Evolutionary conservation across 2,888 invertebrate genomes (phyloP), one percentile per base, ranked within the genome.

Genomic region (Euproctis similis): DNA sequence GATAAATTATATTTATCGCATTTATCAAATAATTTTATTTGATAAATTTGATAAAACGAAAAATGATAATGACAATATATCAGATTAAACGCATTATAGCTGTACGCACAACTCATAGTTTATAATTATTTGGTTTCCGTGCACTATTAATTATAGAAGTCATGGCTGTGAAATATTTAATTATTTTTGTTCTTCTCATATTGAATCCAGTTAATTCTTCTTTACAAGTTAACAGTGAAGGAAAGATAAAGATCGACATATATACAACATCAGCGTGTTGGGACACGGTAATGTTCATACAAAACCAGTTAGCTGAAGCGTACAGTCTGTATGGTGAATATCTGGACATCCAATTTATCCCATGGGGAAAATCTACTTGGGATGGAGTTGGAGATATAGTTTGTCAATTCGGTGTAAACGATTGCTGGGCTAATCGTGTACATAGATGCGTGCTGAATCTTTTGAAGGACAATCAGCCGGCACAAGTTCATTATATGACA

Each of bases 361-460:
- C 81, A 1, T 85, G 85, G 85, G 85, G 84, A 8, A 70, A 73
- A 29, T 71, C 77, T 0, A 9, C 9, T 1, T 50, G 66, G 21
- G 43, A 72, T 13, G 72, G 64, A n/a, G 28, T 18, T 2, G 26
- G 24, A 8, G 5, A 10, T 2, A 36, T 75, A 7, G 37, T 30
- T 1, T 85, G 85, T 30, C 71, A 73, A 28, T 76, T 75, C 12
- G 59, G 59, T 2, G 31, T 4, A 0, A 45, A 46, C 17, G 82
- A 82, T 34, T 85, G 85, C 42, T 77, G 66, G 62, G 80, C 81
- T 0, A 85, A 85, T 28, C 64, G 75, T 5, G 39, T 75, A 0
- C 77, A 85, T 7, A 61, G 82, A 39, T 85, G 85, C 35, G 72
- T 54, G 1, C 39, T 85, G 2, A 45, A 69, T 34, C 34, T 62